Percentiles rank a stretch among this genome's conserved stretches.
These are phyloP conservation scores for Anabacerthia variegaticeps DNA, from an alignment of 2,797 vertebrate genomes.

Conservation along the genomic window DNA sequence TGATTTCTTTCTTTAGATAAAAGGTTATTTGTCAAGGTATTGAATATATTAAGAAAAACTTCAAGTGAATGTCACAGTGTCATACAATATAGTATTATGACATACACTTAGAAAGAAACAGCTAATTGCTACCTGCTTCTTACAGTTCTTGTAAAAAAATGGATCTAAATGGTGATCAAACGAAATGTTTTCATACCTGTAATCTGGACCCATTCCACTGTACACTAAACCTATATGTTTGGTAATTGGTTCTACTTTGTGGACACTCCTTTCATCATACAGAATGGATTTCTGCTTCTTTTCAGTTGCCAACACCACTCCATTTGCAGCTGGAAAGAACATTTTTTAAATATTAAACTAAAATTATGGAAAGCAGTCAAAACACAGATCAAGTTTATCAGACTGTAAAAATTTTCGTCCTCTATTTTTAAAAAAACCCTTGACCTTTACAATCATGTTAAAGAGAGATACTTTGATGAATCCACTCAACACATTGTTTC, in stretches of 20 bases:
- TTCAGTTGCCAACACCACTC: slow-evolving; percentile 96
- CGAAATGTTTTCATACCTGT: slow-evolving; percentile 82
- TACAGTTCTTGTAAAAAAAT: background rate
- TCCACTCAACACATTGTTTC: background rate
- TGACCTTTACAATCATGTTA: background rate
- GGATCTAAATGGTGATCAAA: background rate
- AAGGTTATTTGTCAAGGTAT: background rate
- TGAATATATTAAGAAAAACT: background rate
- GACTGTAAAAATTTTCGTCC: background rate
- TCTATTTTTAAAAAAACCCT: background rate
- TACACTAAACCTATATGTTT: slow-evolving; percentile 99
- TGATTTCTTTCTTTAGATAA: background rate
- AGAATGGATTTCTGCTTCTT: slow-evolving; percentile 99
- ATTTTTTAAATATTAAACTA: background rate
- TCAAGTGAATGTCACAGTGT: background rate
- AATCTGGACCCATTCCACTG: slow-evolving; percentile 98
- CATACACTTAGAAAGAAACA: background rate
- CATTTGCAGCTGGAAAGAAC: slow-evolving; percentile 89
- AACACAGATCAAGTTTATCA: background rate
- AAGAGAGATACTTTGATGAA: background rate
- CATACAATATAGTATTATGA: background rate
- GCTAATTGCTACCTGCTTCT: background rate
- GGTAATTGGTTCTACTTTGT: slow-evolving; percentile 99
- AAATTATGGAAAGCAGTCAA: background rate
- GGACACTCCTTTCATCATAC: slow-evolving; percentile 97